Conservation (phyloP, 2,888 invertebrate species). For the Thysanoteuthis rhombus region DNA sequence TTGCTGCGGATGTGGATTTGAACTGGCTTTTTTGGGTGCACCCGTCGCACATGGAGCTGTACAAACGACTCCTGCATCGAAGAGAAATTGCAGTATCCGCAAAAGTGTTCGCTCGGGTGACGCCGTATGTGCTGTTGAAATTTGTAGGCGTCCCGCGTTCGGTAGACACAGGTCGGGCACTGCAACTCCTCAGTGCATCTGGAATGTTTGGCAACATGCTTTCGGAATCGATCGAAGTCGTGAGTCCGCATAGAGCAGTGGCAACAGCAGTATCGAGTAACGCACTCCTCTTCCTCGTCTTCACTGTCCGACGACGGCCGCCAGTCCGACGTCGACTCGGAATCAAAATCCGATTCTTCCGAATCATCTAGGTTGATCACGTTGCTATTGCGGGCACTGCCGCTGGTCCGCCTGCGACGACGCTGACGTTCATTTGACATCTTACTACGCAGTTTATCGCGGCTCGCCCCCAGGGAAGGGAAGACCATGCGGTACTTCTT, state of each 20-base stretch:
- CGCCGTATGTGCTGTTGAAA: background rate
- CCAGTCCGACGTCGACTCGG: conserved; percentile 19
- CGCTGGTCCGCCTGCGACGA: background rate
- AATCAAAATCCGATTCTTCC: background rate
- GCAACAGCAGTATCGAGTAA: conserved; percentile 23
- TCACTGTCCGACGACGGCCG: background rate
- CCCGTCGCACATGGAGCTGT: conserved; percentile 17
- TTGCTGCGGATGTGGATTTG: background rate
- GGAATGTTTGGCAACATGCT: conserved; percentile 26
- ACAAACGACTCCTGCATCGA: conserved; percentile 25
- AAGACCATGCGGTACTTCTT: background rate
- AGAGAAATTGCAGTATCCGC: conserved; percentile 28
- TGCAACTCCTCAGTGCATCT: background rate
- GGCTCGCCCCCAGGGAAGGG: background rate
- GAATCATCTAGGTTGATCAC: conserved; percentile 13
- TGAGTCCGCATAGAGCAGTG: background rate
- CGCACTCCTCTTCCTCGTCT: background rate
- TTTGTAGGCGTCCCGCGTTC: background rate
- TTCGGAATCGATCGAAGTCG: conserved; percentile 17
- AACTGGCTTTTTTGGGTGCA: conserved; percentile 23
- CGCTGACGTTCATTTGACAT: background rate
- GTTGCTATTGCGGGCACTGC: background rate
- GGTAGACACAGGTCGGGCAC: conserved; percentile 13
- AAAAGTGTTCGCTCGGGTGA: conserved; percentile 18
- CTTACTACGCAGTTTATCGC: conserved; percentile 17